Evolutionary conservation across 1,140 invertebrate species (phyloP).

Genomic region (Gyrodactylus bullatarudis): DNA sequence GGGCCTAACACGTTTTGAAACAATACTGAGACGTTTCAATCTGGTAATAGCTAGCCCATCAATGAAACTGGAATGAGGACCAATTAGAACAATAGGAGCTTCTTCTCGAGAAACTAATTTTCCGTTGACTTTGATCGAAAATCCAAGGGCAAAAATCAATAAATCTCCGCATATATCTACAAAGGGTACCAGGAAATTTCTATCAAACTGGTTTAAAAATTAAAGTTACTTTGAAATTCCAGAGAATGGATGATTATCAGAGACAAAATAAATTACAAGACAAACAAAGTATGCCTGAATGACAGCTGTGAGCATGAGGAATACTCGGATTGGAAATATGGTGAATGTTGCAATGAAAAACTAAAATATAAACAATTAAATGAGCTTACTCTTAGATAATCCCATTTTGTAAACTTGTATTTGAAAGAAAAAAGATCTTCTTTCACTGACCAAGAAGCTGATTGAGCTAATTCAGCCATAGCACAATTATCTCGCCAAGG

Average conservation of each 20-base stretch:
- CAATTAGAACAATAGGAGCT: background rate
- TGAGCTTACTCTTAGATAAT: background rate
- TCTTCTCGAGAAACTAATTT: background rate
- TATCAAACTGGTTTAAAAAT: background rate
- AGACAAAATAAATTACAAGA: background rate
- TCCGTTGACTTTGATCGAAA: background rate
- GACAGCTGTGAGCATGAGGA: background rate
- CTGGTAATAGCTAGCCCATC: background rate
- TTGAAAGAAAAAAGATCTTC: background rate
- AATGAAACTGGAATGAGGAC: background rate
- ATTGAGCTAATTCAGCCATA: too few species aligned
- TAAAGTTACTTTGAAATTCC: background rate
- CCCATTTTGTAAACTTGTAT: background rate
- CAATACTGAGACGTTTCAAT: background rate
- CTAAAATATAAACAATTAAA: background rate
- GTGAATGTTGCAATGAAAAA: background rate
- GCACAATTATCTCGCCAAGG: too few species aligned
- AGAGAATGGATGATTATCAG: background rate
- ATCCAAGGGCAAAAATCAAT: background rate
- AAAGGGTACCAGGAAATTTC: background rate
- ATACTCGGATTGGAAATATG: background rate
- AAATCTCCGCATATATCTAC: background rate
- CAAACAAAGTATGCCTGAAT: background rate
- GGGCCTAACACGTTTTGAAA: background rate
- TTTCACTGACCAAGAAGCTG: background rate